A percentile compares a stretch with the other conserved stretches of the same genome.
These are phyloP conservation scores for Zhengitettix transpicula DNA, from an alignment of 2,888 invertebrate species.

Conservation along the genomic window DNA sequence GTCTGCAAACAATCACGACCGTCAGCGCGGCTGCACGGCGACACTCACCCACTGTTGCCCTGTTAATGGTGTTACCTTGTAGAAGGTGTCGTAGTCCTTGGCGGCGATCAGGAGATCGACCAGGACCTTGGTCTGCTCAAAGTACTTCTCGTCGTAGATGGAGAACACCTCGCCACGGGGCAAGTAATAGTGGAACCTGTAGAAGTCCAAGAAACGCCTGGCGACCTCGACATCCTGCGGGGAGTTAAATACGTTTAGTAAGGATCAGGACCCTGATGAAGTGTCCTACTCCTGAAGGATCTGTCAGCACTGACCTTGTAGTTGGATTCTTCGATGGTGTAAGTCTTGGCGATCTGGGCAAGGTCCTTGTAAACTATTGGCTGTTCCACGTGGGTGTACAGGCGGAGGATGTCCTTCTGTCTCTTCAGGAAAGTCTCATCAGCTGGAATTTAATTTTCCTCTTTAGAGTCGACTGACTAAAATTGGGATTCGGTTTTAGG, in stretches of 20 bases:
- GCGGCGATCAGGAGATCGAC: constrained; percentile 41
- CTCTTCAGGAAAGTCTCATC: constrained; percentile 35
- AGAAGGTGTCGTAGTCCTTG: constrained; percentile 42
- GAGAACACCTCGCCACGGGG: constrained; percentile 34
- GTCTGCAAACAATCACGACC: constrained; percentile 20
- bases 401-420: constrained; percentile 37
- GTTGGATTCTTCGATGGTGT: constrained; percentile 37
- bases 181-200: background rate
- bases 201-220: background rate
- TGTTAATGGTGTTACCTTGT: constrained; percentile 20
- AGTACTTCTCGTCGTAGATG: constrained; percentile 22
- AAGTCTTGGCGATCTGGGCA: constrained; percentile 37
- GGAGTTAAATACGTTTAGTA: too few species aligned
- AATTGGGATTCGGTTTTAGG: too few species aligned
- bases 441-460: constrained; percentile 24
- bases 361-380: constrained; percentile 35
- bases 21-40: background rate
- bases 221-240: background rate
- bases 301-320: background rate
- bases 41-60: background rate
- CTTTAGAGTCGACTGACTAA: too few species aligned
- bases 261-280: too few species aligned
- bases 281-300: too few species aligned
- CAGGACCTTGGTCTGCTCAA: constrained; percentile 30
- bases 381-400: constrained; percentile 46